Conservation (phyloP, 2,113 vertebrate genomes). For the Anolis carolinensis region DNA sequence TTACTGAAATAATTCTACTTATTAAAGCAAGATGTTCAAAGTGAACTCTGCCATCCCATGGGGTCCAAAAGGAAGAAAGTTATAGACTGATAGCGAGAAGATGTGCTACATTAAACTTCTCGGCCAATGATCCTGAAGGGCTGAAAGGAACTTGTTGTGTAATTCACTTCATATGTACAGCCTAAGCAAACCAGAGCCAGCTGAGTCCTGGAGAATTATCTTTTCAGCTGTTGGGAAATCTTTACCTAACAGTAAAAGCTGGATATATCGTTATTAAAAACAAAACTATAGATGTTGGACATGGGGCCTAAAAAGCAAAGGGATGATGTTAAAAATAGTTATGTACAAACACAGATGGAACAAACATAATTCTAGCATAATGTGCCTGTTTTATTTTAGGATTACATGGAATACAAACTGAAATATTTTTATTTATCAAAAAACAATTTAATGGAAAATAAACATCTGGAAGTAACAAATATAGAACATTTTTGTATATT, state of each 20-base stretch:
- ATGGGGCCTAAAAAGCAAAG: not conserved
- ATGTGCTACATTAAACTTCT: conserved; percentile 38
- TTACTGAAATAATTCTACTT: conserved; percentile 56
- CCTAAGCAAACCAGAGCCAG: conserved; percentile 33
- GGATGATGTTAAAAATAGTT: conserved; percentile 51
- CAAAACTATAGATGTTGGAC: conserved; percentile 52
- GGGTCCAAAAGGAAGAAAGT: conserved; percentile 34
- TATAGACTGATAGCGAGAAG: conserved; percentile 38
- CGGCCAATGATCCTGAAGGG: conserved; percentile 27
- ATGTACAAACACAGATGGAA: conserved; percentile 51
- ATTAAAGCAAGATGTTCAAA: conserved; percentile 60
- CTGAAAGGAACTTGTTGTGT: conserved; percentile 46
- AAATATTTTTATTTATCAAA: conserved; percentile 48
- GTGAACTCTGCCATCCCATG: conserved; percentile 10
- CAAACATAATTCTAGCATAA: conserved; percentile 47
- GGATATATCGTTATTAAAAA: conserved; percentile 43
- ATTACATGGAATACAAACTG: conserved; percentile 55
- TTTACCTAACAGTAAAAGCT: conserved; percentile 34
- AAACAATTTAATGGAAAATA: conserved; percentile 13
- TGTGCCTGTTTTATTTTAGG: conserved; percentile 54
- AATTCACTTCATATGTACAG: conserved; percentile 60
- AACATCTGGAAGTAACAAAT: not conserved
- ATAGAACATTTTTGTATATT: not conserved
- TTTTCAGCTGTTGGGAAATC: conserved; percentile 59
- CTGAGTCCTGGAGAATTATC: conserved; percentile 46